Percentiles rank a stretch among this genome's conserved stretches.
Evolutionary conservation across 2,113 vertebrate species (phyloP).

Genomic region (Calypte anna): DNA sequence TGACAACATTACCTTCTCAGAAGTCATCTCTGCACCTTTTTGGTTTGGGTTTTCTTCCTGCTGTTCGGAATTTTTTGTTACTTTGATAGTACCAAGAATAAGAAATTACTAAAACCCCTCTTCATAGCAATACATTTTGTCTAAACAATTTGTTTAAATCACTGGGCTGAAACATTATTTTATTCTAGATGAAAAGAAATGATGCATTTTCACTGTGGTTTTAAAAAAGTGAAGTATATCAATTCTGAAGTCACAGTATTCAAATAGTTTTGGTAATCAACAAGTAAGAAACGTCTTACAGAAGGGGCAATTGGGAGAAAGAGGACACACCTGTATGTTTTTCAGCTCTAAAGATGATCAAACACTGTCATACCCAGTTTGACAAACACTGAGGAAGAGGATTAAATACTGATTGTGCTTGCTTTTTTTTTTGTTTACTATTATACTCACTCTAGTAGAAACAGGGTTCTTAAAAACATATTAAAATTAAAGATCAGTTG

Average conservation of each 20-base stretch:
- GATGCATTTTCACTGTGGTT: neutral
- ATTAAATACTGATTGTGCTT: neutral
- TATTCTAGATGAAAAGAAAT: neutral
- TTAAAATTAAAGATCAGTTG: neutral
- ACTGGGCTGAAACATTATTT: neutral
- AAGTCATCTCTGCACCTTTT: neutral
- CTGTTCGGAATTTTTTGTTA: neutral
- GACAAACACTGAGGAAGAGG: neutral
- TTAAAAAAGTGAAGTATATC: neutral
- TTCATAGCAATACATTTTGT: neutral
- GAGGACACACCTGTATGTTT: neutral
- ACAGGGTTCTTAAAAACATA: neutral
- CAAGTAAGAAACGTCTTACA: neutral
- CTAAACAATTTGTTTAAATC: neutral
- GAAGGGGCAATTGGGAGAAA: neutral
- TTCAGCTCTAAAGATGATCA: neutral
- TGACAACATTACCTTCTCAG: neutral
- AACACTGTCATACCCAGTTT: neutral
- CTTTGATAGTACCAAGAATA: neutral
- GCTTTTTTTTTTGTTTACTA: neutral
- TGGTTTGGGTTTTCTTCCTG: accelerated
- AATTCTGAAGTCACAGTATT: neutral
- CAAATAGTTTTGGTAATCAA: neutral
- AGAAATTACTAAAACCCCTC: neutral
- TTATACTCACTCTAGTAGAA: neutral